A percentile compares a stretch with the other conserved stretches of the same genome.
Conservation (phyloP, 2,888 invertebrate genomes). For the Alviniconcha strummeri region DNA sequence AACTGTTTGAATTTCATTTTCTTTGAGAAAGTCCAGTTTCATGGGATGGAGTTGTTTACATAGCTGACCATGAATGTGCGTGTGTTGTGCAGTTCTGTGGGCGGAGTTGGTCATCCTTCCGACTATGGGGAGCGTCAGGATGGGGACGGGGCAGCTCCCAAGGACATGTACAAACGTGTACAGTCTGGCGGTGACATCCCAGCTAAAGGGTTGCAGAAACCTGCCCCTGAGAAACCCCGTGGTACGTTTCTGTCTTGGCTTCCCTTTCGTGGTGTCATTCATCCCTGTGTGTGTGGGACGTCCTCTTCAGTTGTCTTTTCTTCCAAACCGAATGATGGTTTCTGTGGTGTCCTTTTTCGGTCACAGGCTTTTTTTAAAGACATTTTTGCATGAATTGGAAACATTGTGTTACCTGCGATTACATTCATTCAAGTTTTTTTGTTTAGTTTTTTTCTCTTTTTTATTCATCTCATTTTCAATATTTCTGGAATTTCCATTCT, state of each 20-base stretch:
- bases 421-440: neutral
- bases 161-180: conserved; percentile 87
- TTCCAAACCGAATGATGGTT: neutral
- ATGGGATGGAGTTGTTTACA: no score
- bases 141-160: conserved; percentile 39
- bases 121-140: conserved; percentile 44
- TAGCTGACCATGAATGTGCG: neutral
- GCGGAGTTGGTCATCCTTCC: conserved; percentile 47
- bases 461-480: no score
- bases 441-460: no score
- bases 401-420: neutral
- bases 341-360: neutral
- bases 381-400: conserved; percentile 20
- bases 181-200: conserved; percentile 97
- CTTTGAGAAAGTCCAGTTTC: neutral
- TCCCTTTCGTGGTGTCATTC: neutral
- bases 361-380: neutral
- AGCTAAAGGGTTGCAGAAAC: conserved; percentile 91
- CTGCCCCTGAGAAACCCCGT: conserved; percentile 83
- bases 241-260: conserved; percentile 51
- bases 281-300: neutral
- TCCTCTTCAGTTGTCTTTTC: neutral
- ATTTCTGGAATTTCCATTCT: no score
- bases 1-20: neutral
- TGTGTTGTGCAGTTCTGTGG: conserved; percentile 50